Evolutionary conservation across 2,888 invertebrate genomes (phyloP), one percentile per base, ranked within the genome.

Genomic region (Bruchidius siliquastri): DNA sequence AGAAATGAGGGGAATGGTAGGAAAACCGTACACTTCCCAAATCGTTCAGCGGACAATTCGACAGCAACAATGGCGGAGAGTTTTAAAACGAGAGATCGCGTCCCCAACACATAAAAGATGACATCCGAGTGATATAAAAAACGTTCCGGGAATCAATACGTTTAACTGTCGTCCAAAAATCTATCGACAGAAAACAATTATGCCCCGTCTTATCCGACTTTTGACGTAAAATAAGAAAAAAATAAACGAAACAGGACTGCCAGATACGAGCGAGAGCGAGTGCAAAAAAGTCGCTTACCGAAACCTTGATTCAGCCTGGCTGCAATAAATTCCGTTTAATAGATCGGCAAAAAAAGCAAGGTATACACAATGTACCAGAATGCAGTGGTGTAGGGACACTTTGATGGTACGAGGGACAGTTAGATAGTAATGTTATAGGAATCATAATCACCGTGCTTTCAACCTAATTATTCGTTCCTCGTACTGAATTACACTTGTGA

Each of bases 251-350:
- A 71, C 69, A 30, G 67, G 73, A n/a, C 70, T 22, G 26, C 73
- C 70, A 73, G 21, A 69, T 69, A 67, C 73, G 71, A 49, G 67
- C 69, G 69, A 69, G 49, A 49, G 13, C 49, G 49, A 49, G 49
- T 49, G 49, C 49, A 49, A 49, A 73, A 77, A 77, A 75, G 71
- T 72, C 75, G 74, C 74, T 73, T 73, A 73, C 76, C 74, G 49
- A 78, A 79, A 78, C 78, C 79, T 78, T 80, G 79, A 78, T 80
- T 77, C 79, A 78, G 77, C 77, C 72, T 75, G 73, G 73, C 72
- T 70, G 80, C 77, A 78, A 81, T 81, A 81, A 81, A 81, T 80
- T 79, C 75, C 75, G 73, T 73, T 80, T 80, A 80, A 80, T 79
- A 77, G 79, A 80, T 79, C 76, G 78, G 79, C 77, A 79, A 80